Conservation (phyloP, 2,113 vertebrate species). For the Nycticebus coucang region DNA sequence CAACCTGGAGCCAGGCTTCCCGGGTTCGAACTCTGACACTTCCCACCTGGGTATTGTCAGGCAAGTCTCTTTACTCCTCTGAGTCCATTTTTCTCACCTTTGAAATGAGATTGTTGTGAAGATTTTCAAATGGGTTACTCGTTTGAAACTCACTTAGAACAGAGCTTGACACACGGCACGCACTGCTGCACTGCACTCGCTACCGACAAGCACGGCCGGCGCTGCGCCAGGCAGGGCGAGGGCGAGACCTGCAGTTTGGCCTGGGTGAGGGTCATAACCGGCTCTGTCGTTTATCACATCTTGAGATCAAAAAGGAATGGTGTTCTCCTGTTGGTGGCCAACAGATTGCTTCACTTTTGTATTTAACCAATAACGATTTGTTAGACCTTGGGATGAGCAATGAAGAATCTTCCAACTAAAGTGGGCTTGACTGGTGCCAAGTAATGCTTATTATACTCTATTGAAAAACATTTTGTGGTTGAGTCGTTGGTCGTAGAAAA, state of each 20-base stretch:
- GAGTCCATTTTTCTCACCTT: neutral
- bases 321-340: neutral
- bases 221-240: no score
- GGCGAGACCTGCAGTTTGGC: neutral
- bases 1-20: neutral
- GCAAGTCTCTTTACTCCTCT: neutral
- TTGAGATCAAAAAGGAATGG: neutral
- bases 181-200: neutral
- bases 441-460: neutral
- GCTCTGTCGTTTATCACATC: neutral
- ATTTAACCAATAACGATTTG: constrained; percentile 44
- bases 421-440: neutral
- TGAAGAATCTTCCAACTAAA: constrained; percentile 13
- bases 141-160: neutral
- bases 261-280: neutral
- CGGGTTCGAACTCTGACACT: neutral
- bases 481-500: neutral
- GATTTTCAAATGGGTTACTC: neutral
- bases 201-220: no score
- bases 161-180: neutral
- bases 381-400: neutral
- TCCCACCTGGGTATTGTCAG: neutral
- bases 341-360: constrained; percentile 16
- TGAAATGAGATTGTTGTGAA: neutral
- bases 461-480: neutral